phyloP scores from a whole-genome alignment of 1,140 invertebrate genomes.

The Brachionus plicatilis region DNA sequence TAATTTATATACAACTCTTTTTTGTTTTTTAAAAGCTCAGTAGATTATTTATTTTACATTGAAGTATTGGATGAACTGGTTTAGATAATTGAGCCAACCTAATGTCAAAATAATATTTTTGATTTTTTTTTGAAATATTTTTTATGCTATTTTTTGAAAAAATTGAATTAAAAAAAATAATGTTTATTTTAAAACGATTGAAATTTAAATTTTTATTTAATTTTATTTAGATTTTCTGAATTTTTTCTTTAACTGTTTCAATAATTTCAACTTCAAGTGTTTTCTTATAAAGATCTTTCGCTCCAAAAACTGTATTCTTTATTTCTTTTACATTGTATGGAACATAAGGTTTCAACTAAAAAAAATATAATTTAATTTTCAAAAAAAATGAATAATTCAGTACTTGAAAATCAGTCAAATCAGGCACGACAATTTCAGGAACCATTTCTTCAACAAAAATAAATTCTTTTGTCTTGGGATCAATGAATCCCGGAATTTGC shows the following conservation, averaged over 20 bases:
- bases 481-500: slow-evolving; percentile 45
- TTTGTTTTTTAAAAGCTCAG: too few relatives aligned
- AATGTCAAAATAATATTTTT: too few relatives aligned
- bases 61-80: too few relatives aligned
- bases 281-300: neutral
- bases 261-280: slow-evolving; percentile 20
- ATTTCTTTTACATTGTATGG: slow-evolving; percentile 37
- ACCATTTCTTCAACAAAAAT: slow-evolving; percentile 72
- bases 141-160: neutral
- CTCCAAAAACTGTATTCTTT: slow-evolving; percentile 7
- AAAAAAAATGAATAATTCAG: slow-evolving; percentile 24
- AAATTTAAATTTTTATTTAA: neutral
- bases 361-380: neutral
- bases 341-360: slow-evolving; percentile 39
- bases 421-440: slow-evolving; percentile 80
- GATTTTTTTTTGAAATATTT: neutral
- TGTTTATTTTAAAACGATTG: too few relatives aligned
- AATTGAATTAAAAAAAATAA: neutral
- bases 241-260: neutral
- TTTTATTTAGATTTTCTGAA: neutral
- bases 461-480: slow-evolving; percentile 58
- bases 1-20: too few relatives aligned
- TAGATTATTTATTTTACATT: too few relatives aligned
- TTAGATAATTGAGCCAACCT: too few relatives aligned
- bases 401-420: slow-evolving; percentile 67